Conservation (phyloP, 1,140 invertebrate species). For the Lordiphosa stackelbergi region DNA sequence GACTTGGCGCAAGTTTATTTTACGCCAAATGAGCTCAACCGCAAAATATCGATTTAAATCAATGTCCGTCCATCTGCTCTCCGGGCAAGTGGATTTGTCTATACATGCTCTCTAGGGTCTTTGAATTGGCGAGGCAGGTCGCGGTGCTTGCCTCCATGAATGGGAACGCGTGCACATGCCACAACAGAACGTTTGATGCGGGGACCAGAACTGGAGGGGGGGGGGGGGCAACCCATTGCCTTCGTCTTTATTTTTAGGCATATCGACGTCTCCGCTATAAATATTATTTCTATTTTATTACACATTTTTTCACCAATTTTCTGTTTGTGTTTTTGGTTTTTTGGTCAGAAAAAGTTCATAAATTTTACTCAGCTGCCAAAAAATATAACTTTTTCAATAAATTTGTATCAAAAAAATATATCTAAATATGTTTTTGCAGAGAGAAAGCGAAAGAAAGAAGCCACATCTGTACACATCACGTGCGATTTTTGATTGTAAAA, state of each 20-base stretch:
- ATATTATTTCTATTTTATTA: constrained; percentile 76
- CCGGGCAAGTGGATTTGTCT: constrained; percentile 49
- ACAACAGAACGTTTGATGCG: constrained; percentile 13
- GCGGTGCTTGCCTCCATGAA: constrained; percentile 51
- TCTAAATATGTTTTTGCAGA: constrained; percentile 1
- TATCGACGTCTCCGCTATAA: constrained; percentile 73
- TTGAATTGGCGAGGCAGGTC: constrained; percentile 43
- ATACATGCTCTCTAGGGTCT: constrained; percentile 21
- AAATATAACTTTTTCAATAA: constrained; percentile 38
- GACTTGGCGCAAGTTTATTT: constrained; percentile 70
- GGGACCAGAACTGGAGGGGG: constrained; percentile 1
- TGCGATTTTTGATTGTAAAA: constrained; percentile 22
- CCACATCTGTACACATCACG: constrained; percentile 52
- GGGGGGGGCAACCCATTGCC: constrained; percentile 20
- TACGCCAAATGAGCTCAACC: constrained; percentile 71
- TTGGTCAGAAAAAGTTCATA: constrained; percentile 29
- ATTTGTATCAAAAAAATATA: constrained; percentile 17
- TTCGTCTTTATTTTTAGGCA: constrained; percentile 62
- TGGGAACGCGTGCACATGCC: constrained; percentile 63
- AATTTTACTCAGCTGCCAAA: constrained; percentile 31
- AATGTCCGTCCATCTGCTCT: constrained; percentile 50
- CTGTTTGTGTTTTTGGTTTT: constrained; percentile 14
- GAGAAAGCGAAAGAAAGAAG: background rate
- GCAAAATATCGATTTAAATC: constrained; percentile 74
- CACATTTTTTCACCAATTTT: constrained; percentile 63